phyloP scores from a whole-genome alignment of 1,140 invertebrate species.

The Maconellicoccus hirsutus region DNA sequence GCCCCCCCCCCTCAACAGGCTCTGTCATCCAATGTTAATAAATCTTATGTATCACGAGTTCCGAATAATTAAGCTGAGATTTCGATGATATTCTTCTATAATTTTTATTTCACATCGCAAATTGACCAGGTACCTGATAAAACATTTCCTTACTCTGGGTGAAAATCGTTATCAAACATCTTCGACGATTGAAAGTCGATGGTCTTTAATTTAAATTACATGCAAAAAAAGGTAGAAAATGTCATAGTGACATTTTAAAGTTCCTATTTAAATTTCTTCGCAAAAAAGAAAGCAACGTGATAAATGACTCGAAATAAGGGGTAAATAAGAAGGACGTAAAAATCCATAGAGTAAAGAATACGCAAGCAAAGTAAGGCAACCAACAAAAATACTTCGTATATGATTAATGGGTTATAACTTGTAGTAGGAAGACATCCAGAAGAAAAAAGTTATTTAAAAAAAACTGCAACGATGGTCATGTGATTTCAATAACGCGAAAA shows the following conservation, averaged over 20 bases:
- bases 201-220: background rate
- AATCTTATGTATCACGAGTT: too few species aligned
- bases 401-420: slow-evolving; percentile 3
- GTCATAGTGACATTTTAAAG: background rate
- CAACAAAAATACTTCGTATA: background rate
- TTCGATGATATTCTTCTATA: too few species aligned
- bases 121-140: too few species aligned
- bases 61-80: too few species aligned
- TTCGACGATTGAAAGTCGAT: background rate
- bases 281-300: background rate
- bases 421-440: background rate
- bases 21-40: too few species aligned
- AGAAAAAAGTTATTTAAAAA: background rate
- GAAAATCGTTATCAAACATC: too few species aligned
- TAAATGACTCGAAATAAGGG: slow-evolving; percentile 3
- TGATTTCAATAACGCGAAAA: too few species aligned
- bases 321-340: background rate
- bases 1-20: too few species aligned
- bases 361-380: background rate
- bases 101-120: too few species aligned
- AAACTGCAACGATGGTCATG: background rate
- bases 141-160: too few species aligned
- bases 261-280: background rate
- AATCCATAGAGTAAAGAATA: background rate
- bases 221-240: background rate